phyloP scores from a whole-genome alignment of 2,797 vertebrate genomes.

The Phalanger gymnotis region DNA sequence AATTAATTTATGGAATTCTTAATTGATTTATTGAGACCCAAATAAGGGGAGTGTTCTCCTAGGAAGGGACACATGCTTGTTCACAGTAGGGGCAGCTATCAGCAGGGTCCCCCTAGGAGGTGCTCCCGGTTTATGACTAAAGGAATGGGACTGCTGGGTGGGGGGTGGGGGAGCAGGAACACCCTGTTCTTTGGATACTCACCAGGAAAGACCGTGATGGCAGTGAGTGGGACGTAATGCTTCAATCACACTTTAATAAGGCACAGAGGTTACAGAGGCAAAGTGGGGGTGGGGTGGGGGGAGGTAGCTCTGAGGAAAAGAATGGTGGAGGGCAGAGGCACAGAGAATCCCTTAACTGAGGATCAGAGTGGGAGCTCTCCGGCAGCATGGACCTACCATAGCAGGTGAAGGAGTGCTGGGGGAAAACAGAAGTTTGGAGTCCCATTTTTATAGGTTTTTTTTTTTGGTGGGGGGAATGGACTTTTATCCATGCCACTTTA shows the following conservation, averaged over 20 bases:
- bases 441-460: background rate
- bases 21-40: background rate
- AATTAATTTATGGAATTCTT: background rate
- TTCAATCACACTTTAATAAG: background rate
- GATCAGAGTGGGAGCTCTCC: background rate
- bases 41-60: background rate
- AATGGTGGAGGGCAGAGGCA: background rate
- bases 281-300: background rate
- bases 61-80: background rate
- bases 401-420: background rate
- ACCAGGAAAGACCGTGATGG: background rate
- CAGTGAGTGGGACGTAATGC: background rate
- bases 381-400: background rate
- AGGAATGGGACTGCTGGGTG: background rate
- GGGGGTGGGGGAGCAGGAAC: background rate
- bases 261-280: background rate
- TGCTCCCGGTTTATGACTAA: background rate
- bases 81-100: background rate
- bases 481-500: background rate
- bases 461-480: background rate
- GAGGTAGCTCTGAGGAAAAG: background rate
- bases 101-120: background rate
- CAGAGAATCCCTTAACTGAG: background rate
- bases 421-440: background rate
- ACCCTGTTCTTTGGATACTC: background rate